A percentile compares a stretch with the other conserved stretches of the same genome.
Evolutionary conservation across 2,888 invertebrate genomes (phyloP).

Genomic region (Zaprionus obscuricornis): DNA sequence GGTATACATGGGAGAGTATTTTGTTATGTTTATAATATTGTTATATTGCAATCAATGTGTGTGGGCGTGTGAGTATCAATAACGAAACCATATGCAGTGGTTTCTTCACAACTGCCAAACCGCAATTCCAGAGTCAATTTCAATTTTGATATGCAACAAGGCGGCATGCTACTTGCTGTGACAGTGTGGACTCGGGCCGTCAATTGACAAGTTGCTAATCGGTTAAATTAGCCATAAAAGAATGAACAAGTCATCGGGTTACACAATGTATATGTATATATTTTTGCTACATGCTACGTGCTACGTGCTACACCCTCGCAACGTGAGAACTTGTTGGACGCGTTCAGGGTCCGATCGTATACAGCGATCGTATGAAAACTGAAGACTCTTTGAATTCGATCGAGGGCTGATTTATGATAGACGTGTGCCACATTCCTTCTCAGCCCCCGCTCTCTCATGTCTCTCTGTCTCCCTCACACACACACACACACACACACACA

Average conservation of each 20-base stretch:
- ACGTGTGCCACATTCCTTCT: slow-evolving; percentile 68
- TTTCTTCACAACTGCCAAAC: slow-evolving; percentile 30
- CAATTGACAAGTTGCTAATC: slow-evolving; percentile 66
- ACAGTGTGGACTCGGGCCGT: slow-evolving; percentile 10
- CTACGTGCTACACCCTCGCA: slow-evolving; percentile 65
- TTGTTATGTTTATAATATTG: too few species aligned
- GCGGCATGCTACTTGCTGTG: slow-evolving; percentile 2
- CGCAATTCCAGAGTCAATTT: slow-evolving; percentile 49
- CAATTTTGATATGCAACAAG: slow-evolving; percentile 9
- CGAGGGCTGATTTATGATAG: slow-evolving; percentile 65
- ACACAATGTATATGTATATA: too few species aligned
- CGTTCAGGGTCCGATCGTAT: slow-evolving; percentile 5
- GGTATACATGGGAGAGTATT: too few species aligned
- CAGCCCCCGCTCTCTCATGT: slow-evolving; percentile 11
- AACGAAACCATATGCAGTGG: slow-evolving; percentile 52
- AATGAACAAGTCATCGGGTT: slow-evolving; percentile 67
- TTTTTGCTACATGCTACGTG: too few species aligned
- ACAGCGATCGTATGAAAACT: slow-evolving; percentile 6
- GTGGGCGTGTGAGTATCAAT: slow-evolving; percentile 69
- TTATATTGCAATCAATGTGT: slow-evolving; percentile 63
- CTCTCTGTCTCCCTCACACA: slow-evolving; percentile 20
- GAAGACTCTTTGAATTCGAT: slow-evolving; percentile 17
- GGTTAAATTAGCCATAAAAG: slow-evolving; percentile 79
- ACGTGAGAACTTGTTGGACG: slow-evolving; percentile 53
- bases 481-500: slow-evolving; percentile 1